These are phyloP conservation scores for Lasioglossum albipes DNA, from an alignment of 1,140 invertebrate species.

Conservation along the genomic window DNA sequence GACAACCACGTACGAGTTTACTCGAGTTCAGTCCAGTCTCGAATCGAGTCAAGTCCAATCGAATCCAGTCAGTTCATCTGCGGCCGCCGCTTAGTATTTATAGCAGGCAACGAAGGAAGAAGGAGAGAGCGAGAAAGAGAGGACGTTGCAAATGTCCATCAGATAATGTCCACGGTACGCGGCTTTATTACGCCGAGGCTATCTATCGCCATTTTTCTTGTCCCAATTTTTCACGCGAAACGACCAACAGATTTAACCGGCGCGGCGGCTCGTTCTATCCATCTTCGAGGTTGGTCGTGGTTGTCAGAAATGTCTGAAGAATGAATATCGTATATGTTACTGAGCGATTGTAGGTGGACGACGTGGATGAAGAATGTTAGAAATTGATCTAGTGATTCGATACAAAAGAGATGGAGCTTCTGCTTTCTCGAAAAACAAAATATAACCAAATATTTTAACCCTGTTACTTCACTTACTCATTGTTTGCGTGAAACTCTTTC, in stretches of 20 bases:
- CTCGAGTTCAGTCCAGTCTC: constrained; percentile 17
- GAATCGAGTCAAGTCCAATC: not conserved
- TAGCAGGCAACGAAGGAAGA: constrained; percentile 1
- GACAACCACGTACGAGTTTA: not conserved
- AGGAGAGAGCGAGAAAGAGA: not conserved
- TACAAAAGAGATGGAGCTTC: not conserved
- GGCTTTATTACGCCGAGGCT: constrained; percentile 65
- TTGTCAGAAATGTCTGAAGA: not conserved
- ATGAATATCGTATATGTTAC: not conserved
- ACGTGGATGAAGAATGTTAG: not conserved
- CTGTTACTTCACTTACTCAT: too few species aligned
- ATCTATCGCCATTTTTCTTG: constrained; percentile 43
- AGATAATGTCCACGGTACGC: constrained; percentile 64
- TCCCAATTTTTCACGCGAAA: constrained; percentile 22
- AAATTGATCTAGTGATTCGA: not conserved
- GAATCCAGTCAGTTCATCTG: constrained; percentile 13
- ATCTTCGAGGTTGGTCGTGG: not conserved
- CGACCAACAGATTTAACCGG: not conserved
- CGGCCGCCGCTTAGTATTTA: constrained; percentile 39
- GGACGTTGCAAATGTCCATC: constrained; percentile 63
- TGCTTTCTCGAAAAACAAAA: too few species aligned
- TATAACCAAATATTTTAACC: too few species aligned
- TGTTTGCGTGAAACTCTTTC: too few species aligned
- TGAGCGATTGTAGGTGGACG: not conserved
- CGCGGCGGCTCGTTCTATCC: not conserved